Base-by-base conservation (phyloP, 2,888 invertebrate species). In the Hybos culiciformis region DNA sequence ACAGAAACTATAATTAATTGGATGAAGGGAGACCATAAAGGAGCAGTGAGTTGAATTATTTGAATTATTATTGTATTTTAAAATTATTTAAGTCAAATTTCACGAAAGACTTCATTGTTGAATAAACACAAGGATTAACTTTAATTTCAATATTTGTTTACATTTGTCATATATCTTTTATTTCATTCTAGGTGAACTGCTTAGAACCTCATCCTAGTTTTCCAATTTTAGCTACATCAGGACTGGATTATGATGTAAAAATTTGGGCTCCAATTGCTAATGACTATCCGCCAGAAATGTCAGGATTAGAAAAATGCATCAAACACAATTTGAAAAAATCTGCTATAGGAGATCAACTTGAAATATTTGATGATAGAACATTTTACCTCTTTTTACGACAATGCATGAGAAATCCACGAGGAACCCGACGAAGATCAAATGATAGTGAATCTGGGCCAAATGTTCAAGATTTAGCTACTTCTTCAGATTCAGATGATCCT, bases 241-340 rank as follows among this genome's bases (percentile, higher is more conserved):
- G 96, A 1, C 70, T 94, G 5, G 94, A 94, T 67, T 77, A 80
- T 58, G 87, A 91, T 60, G 79, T 94, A 14, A 96, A 94, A 70
- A 80, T 96, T 43, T 94, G 93, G 93, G 74, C 83, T 41, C 92
- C 94, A 15, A 51, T 48, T 11, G 50, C 52, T 14, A 49, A 55
- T 21, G 46, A 59, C 57, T 51, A 53, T 50, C 57, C 57, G 5
- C 58, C 59, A 5, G 47, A 51, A 24, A 51, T 57, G 48, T 50
- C 49, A 4, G 54, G 55, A 34, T 48, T 66, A 4, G 55, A 57
- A 41, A 52, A 45, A 38, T 63, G 56, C 51, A 53, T 61, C 17
- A 53, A 50, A 38, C 55, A 56, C 2, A 65, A 65, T 45, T 52
- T 63, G 40, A 48, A 56, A 47, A 51, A 53, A 45, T 46, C 45